These are phyloP conservation scores for Mastigias papua DNA, from an alignment of 30 jellyfish, hydroid and myxozoan species.

Conservation along the genomic window DNA sequence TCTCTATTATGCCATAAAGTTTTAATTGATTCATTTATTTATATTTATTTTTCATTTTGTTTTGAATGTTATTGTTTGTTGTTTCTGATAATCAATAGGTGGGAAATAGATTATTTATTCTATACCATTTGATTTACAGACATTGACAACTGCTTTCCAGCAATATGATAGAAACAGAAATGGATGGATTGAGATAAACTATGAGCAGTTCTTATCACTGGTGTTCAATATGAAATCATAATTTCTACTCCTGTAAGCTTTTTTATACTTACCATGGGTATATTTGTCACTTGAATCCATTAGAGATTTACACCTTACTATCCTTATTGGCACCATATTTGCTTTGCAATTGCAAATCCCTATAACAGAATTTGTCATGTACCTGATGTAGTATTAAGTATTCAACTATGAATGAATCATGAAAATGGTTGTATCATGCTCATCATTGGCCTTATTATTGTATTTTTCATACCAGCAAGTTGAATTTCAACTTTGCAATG, in stretches of 20 bases:
- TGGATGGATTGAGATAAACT: conserved; percentile 75
- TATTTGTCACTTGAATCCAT: neutral
- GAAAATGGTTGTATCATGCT: neutral
- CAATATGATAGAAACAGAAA: conserved; percentile 64
- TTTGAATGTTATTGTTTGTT: neutral
- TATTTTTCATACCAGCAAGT: neutral
- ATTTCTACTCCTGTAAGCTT: neutral
- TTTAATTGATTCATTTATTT: neutral
- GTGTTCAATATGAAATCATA: conserved; percentile 65
- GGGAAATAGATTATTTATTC: neutral
- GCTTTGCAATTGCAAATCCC: neutral
- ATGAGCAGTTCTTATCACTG: conserved; percentile 74
- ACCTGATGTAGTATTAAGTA: neutral
- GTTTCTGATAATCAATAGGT: neutral
- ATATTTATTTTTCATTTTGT: neutral
- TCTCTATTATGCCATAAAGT: neutral
- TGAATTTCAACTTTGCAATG: neutral
- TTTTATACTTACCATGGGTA: neutral
- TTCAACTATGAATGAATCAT: neutral
- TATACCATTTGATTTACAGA: conserved; percentile 27
- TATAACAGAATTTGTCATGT: neutral
- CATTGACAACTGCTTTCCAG: conserved; percentile 72
- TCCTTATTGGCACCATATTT: neutral
- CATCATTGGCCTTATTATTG: neutral
- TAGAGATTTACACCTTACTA: neutral